Evolutionary conservation across 1,140 invertebrate species (phyloP).

Genomic region (Spodoptera litura): DNA sequence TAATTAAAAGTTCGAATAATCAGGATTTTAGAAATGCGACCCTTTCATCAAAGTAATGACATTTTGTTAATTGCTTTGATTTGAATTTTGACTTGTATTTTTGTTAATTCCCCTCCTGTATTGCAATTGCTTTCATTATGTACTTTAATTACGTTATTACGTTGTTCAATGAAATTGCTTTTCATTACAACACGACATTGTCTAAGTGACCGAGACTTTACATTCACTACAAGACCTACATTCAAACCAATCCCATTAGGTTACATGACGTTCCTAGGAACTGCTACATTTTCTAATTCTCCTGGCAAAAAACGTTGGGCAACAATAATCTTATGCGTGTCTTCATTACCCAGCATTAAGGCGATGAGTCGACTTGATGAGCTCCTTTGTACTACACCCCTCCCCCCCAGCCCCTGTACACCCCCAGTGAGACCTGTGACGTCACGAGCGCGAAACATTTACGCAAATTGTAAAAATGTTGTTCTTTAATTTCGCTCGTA

Average conservation of each 20-base stretch:
- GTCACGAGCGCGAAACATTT: constrained; percentile 15
- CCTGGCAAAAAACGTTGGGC: constrained; percentile 18
- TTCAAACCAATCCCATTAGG: background rate
- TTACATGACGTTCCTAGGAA: background rate
- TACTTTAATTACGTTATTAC: too few relatives aligned
- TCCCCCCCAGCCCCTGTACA: background rate
- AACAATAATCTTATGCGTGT: constrained; percentile 42
- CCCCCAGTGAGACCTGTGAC: background rate
- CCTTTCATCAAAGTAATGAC: too few relatives aligned
- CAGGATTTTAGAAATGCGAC: background rate
- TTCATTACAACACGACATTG: too few relatives aligned
- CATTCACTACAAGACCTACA: background rate
- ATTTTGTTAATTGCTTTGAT: too few relatives aligned
- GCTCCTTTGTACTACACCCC: constrained; percentile 27
- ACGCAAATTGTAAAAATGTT: constrained; percentile 41
- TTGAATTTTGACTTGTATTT: too few relatives aligned
- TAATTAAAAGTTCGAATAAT: background rate
- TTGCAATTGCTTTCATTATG: too few relatives aligned
- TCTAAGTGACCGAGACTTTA: background rate
- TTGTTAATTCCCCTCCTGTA: too few relatives aligned
- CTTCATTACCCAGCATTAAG: constrained; percentile 47
- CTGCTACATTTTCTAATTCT: constrained; percentile 15
- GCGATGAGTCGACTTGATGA: constrained; percentile 48
- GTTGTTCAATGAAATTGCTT: too few relatives aligned
- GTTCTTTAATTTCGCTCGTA: constrained; percentile 36